Base-by-base conservation (phyloP, 2,113 vertebrate species). In the Xiphias gladius region DNA sequence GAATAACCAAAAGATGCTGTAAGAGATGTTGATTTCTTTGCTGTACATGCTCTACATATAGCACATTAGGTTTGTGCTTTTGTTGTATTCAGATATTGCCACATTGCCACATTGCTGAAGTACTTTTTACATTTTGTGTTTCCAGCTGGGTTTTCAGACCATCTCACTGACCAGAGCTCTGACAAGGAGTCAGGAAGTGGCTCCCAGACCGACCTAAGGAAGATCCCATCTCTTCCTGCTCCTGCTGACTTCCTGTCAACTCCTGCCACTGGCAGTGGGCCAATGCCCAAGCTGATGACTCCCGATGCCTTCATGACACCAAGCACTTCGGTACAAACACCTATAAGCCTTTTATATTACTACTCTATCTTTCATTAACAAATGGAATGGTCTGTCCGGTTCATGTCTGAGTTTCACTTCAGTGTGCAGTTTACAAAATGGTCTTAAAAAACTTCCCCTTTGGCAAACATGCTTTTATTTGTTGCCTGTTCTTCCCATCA, bases 271-370 rank as follows among this genome's bases (percentile, higher is more conserved):
- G 63, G 94, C 32, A 95, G 88, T 2, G 96, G 96, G 2, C 88
- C 92, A 55, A 98, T 97, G 90, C 97, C 97, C 26, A 99, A 99
- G 84, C 91, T 99, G 79, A 99, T 99, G 98, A 99, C 98, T 67
- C 98, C 98, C 0, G 98, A 99, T 10, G 98, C 98, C 10, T 99
- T 99, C 92, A 98, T 99, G 98, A 99, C 97, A 52, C 96, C 97
- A 0, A 99, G 96, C 84, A 85, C 96, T 82, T 99, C 97, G 62
- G 95, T 99, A 92, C 14, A 94, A 94, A 92, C 93, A 0, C 22
- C 91, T 7, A 86, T 78, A 0, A 50, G 16, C 30, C 7, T 30
- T 17, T 7, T 28, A 13, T 28, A 24, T n/a, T 4, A n/a, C 22
- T 62, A 5, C 41, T 19, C 1, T 24, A 0, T 12, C 24, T 63